phyloP scores from a whole-genome alignment of 2,888 invertebrate species.

The Stenichneumon culpator region DNA sequence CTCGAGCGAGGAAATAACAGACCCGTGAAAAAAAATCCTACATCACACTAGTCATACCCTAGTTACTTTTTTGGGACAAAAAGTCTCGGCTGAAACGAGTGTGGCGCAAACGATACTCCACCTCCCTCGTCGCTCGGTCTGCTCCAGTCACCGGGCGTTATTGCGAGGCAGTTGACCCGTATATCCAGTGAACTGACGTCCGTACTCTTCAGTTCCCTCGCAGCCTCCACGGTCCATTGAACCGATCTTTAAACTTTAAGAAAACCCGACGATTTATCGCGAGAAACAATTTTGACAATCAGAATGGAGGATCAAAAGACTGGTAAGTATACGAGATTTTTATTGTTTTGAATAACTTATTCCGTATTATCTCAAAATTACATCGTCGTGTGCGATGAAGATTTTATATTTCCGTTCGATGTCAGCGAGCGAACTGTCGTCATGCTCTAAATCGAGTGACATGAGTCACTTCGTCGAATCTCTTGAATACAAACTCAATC shows the following conservation, averaged over 20 bases:
- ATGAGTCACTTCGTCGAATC: constrained; percentile 55
- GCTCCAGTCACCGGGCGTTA: constrained; percentile 34
- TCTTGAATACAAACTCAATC: constrained; percentile 19
- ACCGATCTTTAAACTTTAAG: neutral
- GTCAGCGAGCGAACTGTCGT: constrained; percentile 51
- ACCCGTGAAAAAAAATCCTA: neutral
- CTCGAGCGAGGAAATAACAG: neutral
- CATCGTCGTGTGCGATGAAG: constrained; percentile 13
- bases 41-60: neutral
- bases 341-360: constrained; percentile 13
- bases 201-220: neutral
- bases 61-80: too few relatives aligned
- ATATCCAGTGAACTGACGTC: neutral
- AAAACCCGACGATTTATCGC: neutral
- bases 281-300: constrained; percentile 36
- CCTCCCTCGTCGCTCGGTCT: constrained; percentile 6
- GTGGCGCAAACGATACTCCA: too few relatives aligned
- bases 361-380: constrained; percentile 15
- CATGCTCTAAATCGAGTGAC: constrained; percentile 37
- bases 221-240: constrained; percentile 45
- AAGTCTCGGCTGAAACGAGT: too few relatives aligned
- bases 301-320: constrained; percentile 65
- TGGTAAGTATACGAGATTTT: constrained; percentile 40
- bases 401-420: constrained; percentile 41
- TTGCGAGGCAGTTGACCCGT: neutral